Conservation (phyloP, 2,797 vertebrate species). For the Melanotaenia maccullochi region DNA sequence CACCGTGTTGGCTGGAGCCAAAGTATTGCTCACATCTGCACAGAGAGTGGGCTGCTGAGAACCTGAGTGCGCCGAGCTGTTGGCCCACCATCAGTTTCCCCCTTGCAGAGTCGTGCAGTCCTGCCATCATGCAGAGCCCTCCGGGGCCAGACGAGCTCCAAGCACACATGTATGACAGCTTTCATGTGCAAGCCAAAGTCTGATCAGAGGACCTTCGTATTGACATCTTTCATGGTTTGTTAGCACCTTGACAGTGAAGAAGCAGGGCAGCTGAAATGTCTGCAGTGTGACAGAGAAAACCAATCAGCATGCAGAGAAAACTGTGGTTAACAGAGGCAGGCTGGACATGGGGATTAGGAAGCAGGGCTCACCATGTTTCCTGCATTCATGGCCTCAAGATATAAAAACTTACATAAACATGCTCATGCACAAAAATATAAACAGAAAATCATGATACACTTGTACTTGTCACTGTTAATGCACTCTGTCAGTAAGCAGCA, state of each 20-base stretch:
- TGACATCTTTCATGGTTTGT: slow-evolving; percentile 75
- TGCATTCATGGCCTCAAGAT: slow-evolving; percentile 28
- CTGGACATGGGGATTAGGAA: slow-evolving; percentile 48
- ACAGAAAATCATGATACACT: slow-evolving; percentile 36
- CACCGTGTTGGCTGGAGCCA: slow-evolving; percentile 51
- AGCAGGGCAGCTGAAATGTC: slow-evolving; percentile 64
- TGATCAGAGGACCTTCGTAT: slow-evolving; percentile 70
- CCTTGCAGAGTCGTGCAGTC: slow-evolving; percentile 41
- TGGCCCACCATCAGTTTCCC: slow-evolving; percentile 66
- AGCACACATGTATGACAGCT: slow-evolving; percentile 60
- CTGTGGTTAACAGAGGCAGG: slow-evolving; percentile 33
- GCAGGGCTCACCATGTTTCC: slow-evolving; percentile 44
- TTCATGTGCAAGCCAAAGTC: slow-evolving; percentile 67
- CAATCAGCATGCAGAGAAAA: slow-evolving; percentile 29
- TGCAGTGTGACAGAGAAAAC: slow-evolving; percentile 44
- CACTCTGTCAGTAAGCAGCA: slow-evolving; percentile 27
- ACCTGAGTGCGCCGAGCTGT: slow-evolving; percentile 51
- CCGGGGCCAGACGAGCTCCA: slow-evolving; percentile 37
- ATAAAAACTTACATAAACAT: slow-evolving; percentile 29
- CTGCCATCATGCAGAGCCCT: slow-evolving; percentile 60
- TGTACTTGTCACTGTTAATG: slow-evolving; percentile 45
- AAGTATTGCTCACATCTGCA: slow-evolving; percentile 73
- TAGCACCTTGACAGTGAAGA: slow-evolving; percentile 74
- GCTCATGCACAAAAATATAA: slow-evolving; percentile 24
- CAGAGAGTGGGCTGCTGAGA: slow-evolving; percentile 44